Base-by-base conservation (phyloP, 2,888 invertebrate species). In the Campaea margaritaria region DNA sequence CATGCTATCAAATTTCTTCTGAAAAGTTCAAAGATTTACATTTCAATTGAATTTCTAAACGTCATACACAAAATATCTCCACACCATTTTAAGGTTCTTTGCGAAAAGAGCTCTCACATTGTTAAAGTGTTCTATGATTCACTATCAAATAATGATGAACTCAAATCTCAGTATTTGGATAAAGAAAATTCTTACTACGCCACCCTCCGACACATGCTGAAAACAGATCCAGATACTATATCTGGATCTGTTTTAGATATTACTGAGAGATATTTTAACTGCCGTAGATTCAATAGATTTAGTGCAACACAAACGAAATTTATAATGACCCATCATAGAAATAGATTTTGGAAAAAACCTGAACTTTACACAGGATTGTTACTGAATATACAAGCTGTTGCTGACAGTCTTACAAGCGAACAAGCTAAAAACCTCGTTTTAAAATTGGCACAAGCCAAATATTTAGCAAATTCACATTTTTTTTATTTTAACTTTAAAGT, bases 221-320 rank as follows among this genome's bases (percentile, higher is more conserved):
- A 31, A 31, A 31, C 31, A 31, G 31, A 31, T 1, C 13, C 68
- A 12, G 65, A 70, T n/a, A 50, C 73, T 27, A 21, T n/a, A n/a
- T n/a, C n/a, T n/a, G n/a, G n/a, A n/a, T n/a, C n/a, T n/a, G 70
- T 67, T 48, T 61, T 78, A 11, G 65, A 75, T 47, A 64, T 75
- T 1, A 58, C 64, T 7, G 76, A 74, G 53, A 72, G 69, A 52
- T 72, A 70, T 60, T 73, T 65, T 31, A 47, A 63, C 34, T 11
- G 12, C 5, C 0, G 64, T 41, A 16, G 39, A 0, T 59, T 49
- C 21, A 13, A 42, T 11, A 41, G 49, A 0, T 62, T 74, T n/a
- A 70, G 72, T 51, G 46, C 59, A 10, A 46, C 47, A 11, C 64
- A 69, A 48, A 72, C 76, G 0, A 69, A 67, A 48, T 66, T 62